Evolutionary conservation across 2,797 vertebrate species (phyloP).

Genomic region (Ispidina picta): DNA sequence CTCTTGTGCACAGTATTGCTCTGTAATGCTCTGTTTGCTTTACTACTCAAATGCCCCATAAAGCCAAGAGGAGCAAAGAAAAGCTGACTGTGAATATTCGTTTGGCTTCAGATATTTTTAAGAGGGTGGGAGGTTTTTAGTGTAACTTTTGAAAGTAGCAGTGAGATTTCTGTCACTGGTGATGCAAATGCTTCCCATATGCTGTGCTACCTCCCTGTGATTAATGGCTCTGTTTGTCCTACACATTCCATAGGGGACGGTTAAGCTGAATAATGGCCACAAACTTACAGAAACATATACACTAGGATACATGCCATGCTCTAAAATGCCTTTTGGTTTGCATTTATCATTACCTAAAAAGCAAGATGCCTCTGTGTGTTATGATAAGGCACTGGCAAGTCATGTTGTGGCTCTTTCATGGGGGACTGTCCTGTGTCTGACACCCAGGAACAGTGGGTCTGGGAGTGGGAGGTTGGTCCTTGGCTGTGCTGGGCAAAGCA

Average conservation of each 20-base stretch:
- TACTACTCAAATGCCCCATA: neutral
- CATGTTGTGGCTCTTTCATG: rapidly evolving
- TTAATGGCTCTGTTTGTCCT: slow-evolving; percentile 3
- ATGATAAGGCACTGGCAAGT: neutral
- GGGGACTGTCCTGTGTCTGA: neutral
- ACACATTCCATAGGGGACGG: neutral
- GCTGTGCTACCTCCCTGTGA: neutral
- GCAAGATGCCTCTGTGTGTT: neutral
- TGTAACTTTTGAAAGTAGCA: slow-evolving; percentile 13
- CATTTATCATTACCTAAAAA: neutral
- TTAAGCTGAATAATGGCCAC: neutral
- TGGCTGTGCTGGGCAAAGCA: neutral
- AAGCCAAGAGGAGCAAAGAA: neutral
- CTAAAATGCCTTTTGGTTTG: neutral
- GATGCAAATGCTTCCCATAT: slow-evolving; percentile 35
- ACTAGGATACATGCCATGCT: neutral
- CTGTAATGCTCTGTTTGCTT: neutral
- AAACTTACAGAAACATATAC: neutral
- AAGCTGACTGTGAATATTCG: slow-evolving; percentile 9
- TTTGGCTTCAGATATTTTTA: slow-evolving; percentile 10
- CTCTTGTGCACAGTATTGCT: neutral
- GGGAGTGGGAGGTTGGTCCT: neutral
- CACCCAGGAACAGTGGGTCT: neutral
- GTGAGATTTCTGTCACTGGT: neutral
- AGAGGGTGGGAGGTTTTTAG: neutral